These are phyloP conservation scores for Spodoptera litura DNA, from an alignment of 1,140 invertebrate genomes.

Conservation along the genomic window DNA sequence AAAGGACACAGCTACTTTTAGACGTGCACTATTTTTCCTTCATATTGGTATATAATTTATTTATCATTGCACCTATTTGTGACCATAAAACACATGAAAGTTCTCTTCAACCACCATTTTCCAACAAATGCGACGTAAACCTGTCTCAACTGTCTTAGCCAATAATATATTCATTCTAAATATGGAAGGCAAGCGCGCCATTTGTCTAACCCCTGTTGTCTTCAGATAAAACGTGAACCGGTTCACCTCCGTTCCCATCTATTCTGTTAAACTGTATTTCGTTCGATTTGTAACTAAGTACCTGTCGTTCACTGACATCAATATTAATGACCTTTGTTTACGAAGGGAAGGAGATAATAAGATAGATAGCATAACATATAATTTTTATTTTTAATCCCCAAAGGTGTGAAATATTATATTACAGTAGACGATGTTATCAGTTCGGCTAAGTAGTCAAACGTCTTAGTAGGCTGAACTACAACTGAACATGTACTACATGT, in stretches of 20 bases:
- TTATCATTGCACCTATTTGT: no score
- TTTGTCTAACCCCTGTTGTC: conserved; percentile 26
- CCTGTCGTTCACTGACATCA: not conserved
- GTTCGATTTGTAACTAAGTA: conserved; percentile 20
- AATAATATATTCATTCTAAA: conserved; percentile 31
- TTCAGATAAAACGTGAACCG: conserved; percentile 28
- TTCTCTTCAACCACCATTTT: not conserved
- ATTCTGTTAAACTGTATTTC: conserved; percentile 20
- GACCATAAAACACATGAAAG: no score
- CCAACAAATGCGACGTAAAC: not conserved
- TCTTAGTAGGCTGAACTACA: no score
- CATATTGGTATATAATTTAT: no score
- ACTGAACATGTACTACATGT: no score
- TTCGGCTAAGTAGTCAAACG: no score
- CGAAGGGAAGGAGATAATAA: no score
- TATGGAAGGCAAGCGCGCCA: conserved; percentile 15
- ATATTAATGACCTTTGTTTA: not conserved
- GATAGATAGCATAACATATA: no score
- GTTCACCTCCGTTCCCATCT: conserved; percentile 20
- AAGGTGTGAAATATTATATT: not conserved
- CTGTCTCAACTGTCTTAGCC: not conserved
- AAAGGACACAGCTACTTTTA: no score
- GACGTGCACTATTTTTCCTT: no score
- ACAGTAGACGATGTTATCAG: no score
- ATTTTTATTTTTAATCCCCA: no score